Base-by-base conservation (phyloP, 1,140 invertebrate species). In the Heliconius eleuchia region DNA sequence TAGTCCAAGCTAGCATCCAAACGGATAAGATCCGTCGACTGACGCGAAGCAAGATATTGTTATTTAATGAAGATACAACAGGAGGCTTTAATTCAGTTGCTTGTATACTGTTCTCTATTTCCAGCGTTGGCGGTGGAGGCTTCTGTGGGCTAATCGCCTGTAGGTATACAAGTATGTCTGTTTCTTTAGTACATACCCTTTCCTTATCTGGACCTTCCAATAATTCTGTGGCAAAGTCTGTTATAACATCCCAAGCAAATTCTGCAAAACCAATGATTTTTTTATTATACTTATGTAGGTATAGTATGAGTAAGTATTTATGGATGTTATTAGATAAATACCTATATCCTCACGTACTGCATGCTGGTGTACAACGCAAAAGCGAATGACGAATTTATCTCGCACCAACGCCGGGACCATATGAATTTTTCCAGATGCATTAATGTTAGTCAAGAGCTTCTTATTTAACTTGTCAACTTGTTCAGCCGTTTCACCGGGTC, bases 361-460 rank as follows among this genome's bases (percentile, higher is more conserved):
- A 90, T 98, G 97, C 91, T 99, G 98, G 4, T 98, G 96, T 73
- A 99, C 98, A 0, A 99, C 98, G 86, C 98, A 99, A 93, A 99
- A 99, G 74, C 99, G 96, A 84, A 99, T 99, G 9, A 98, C 97
- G 89, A 98, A 99, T 81, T 97, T 96, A 46, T 99, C 98, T 88
- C 98, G 98, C 1, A 99, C 96, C 50, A 96, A 97, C 1, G 99
- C 98, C 1, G 99, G 99, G 4, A 99, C 98, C 99, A 99, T 99
- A 91, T 99, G 99, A 74, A 99, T 95, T 91, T 98, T 98, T 9
- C 99, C 99, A 7, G 98, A 99, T 75, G 98, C 98, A 88, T 99
- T 99, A 80, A 99, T 99, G 73, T 96, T 96, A 74, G 98, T 98
- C 74, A 99, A 94, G 4, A 99, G 95, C 89, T 98, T 99, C 93